Evolutionary conservation across 2,888 invertebrate genomes (phyloP).

Genomic region (Ramazzottius varieornatus): DNA sequence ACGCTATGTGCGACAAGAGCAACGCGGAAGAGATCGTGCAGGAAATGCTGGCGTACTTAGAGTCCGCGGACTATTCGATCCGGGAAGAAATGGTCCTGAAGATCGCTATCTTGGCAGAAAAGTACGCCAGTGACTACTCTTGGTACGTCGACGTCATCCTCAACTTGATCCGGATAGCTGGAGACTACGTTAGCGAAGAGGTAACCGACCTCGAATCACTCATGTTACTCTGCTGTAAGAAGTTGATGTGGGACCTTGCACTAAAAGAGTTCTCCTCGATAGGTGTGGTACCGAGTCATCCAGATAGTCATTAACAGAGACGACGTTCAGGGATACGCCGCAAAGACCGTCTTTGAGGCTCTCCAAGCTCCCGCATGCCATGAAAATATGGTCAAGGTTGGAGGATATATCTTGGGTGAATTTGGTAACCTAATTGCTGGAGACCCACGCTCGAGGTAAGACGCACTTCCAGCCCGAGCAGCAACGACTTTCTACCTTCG

Average conservation of each 20-base stretch:
- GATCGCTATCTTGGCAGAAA: conserved; percentile 93
- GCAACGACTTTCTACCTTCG: no score
- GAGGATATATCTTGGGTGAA: conserved; percentile 93
- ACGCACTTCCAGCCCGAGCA: background rate
- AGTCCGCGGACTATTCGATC: conserved; percentile 97
- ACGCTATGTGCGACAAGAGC: conserved; percentile 98
- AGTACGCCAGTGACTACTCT: conserved; percentile 95
- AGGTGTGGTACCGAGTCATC: conserved; percentile 82
- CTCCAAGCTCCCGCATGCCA: conserved; percentile 96
- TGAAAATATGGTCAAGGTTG: conserved; percentile 99
- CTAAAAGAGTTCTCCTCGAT: background rate
- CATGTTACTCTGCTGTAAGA: background rate
- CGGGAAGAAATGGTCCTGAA: conserved; percentile 99
- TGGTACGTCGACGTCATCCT: conserved; percentile 91
- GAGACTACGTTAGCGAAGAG: conserved; percentile 97
- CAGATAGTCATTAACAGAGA: conserved; percentile 98
- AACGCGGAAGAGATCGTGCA: conserved; percentile 98
- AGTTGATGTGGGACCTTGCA: no score
- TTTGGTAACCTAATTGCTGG: conserved; percentile 98
- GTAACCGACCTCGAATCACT: conserved; percentile 26
- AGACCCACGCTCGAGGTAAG: conserved; percentile 53
- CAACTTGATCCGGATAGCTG: conserved; percentile 93
- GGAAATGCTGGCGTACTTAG: conserved; percentile 94
- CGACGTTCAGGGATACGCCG: conserved; percentile 97
- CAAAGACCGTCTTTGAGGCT: conserved; percentile 97